These are phyloP conservation scores for Aphaenogaster floridana DNA, from an alignment of 1,140 invertebrate genomes.

Conservation along the genomic window DNA sequence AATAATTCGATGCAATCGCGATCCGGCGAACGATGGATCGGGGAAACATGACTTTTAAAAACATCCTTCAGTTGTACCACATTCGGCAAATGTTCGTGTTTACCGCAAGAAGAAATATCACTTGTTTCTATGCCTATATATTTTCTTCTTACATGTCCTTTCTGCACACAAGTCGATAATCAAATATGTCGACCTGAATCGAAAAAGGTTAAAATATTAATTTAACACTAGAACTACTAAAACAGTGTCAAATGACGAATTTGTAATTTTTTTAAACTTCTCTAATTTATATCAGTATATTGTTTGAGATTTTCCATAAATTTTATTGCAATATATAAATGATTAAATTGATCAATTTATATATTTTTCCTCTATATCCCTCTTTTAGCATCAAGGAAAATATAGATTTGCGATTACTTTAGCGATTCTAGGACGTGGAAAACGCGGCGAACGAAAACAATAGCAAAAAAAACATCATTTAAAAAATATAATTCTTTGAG, in stretches of 20 bases:
- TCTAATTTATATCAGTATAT: no score
- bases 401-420: neutral
- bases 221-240: no score
- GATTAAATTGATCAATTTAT: no score
- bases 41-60: conserved; percentile 40
- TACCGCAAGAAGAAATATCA: neutral
- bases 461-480: neutral
- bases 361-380: no score
- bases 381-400: neutral
- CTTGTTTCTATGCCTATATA: neutral
- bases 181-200: neutral
- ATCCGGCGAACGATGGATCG: conserved; percentile 7
- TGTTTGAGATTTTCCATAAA: no score
- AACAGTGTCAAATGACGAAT: no score
- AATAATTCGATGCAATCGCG: conserved; percentile 48
- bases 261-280: no score
- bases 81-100: neutral
- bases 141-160: neutral
- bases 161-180: neutral
- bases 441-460: neutral
- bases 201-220: neutral
- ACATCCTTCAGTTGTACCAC: neutral
- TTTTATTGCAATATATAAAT: no score
- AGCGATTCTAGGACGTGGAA: neutral
- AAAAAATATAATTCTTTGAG: neutral